Percentiles rank a stretch among this genome's conserved stretches.
Evolutionary conservation across 2,113 vertebrate genomes (phyloP).

Genomic region (Phrynocephalus versicolor): DNA sequence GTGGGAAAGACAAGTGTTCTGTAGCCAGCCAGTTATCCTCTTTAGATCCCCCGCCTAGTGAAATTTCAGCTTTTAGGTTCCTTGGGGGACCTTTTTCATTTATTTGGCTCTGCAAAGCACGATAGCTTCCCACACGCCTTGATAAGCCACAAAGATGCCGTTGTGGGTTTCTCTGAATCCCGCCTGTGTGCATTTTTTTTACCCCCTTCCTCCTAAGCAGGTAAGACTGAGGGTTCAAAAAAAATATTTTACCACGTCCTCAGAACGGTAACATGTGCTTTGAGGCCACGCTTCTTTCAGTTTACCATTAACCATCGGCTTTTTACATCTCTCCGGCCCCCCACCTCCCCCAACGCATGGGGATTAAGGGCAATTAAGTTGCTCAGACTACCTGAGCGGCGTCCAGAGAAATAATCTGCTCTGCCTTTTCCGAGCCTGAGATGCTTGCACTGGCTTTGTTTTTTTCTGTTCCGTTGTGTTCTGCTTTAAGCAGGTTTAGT

Average conservation of each 20-base stretch:
- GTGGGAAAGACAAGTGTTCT: neutral
- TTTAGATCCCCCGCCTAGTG: no score
- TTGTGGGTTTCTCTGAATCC: constrained; percentile 14
- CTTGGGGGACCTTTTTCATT: neutral
- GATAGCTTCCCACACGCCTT: neutral
- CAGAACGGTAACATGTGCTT: neutral
- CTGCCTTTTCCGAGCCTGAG: rapidly evolving
- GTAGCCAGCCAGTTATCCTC: neutral
- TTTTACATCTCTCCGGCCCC: no score
- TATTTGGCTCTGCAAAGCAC: neutral
- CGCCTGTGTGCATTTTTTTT: neutral
- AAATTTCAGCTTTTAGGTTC: neutral
- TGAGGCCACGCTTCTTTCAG: neutral
- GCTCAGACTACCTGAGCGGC: neutral
- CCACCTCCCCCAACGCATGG: neutral
- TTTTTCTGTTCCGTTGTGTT: neutral
- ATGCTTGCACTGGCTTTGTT: neutral
- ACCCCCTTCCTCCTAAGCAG: neutral
- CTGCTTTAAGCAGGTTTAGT: neutral
- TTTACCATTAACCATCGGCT: neutral
- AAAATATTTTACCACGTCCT: neutral
- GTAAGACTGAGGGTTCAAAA: neutral
- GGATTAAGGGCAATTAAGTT: constrained; percentile 19
- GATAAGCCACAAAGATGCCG: neutral
- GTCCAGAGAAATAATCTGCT: neutral